Evolutionary conservation across 2,797 vertebrate genomes (phyloP).

Genomic region (Tokudaia muenninki): DNA sequence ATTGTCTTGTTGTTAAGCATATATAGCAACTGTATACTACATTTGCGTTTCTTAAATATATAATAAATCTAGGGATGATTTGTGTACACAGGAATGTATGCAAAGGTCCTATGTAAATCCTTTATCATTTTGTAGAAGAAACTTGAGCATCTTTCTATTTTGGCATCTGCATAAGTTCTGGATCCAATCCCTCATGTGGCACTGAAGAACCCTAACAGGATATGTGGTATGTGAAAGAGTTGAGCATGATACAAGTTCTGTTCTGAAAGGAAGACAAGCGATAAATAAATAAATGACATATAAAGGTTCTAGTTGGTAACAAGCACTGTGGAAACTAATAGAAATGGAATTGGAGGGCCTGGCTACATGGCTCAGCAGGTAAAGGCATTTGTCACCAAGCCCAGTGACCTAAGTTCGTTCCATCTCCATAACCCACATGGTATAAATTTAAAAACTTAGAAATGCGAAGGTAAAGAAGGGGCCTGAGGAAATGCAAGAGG

Average conservation of each 20-base stretch:
- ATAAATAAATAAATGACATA: no score
- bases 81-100: no score
- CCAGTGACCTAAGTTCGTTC: neutral
- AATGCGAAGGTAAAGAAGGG: neutral
- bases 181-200: neutral
- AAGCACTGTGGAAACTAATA: no score
- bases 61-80: neutral
- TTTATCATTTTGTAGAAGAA: neutral
- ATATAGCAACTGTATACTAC: neutral
- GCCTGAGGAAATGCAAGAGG: no score
- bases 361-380: no score
- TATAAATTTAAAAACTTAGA: neutral
- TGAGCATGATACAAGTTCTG: neutral
- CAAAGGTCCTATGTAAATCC: neutral
- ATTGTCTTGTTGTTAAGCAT: neutral
- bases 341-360: no score
- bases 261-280: neutral
- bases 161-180: neutral
- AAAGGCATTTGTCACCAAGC: no score
- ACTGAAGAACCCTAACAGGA: no score
- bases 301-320: no score
- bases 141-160: neutral
- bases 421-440: neutral
- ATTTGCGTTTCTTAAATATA: neutral
- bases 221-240: neutral